A percentile compares a stretch with the other conserved stretches of the same genome.
phyloP scores from a whole-genome alignment of 1,140 invertebrate species.

The Hetaerina americana region DNA sequence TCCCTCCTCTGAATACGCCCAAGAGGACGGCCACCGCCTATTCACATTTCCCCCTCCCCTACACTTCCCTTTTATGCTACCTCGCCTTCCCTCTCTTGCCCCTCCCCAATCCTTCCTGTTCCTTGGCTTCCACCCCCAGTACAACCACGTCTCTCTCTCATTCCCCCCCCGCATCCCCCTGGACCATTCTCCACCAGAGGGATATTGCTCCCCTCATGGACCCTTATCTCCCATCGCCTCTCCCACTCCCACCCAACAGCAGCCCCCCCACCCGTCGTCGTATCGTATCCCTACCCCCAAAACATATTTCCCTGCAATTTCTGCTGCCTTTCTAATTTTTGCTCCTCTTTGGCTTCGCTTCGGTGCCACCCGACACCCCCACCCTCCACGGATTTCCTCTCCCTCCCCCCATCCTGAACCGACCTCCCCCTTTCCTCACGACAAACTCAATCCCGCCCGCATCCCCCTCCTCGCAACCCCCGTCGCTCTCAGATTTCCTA shows the following conservation, averaged over 20 bases:
- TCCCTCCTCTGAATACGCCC: not conserved
- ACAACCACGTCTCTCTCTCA: not conserved
- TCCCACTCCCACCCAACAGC: too few species aligned
- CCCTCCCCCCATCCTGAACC: not conserved
- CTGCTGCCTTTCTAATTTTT: not conserved
- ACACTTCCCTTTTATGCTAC: not conserved
- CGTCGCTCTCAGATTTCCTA: not conserved
- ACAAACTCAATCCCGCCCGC: too few species aligned
- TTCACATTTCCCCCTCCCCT: not conserved
- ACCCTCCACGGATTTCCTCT: not conserved
- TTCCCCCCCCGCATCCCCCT: not conserved
- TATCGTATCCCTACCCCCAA: too few species aligned
- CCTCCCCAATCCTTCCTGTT: not conserved
- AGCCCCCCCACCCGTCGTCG: too few species aligned
- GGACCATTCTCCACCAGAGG: not conserved
- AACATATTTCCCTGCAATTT: not conserved
- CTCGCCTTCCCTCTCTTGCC: not conserved
- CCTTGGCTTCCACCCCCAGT: too few species aligned
- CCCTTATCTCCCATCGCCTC: not conserved
- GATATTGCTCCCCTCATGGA: not conserved
- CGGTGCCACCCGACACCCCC: not conserved
- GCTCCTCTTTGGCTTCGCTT: not conserved
- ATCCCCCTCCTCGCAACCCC: not conserved
- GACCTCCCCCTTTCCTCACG: too few species aligned
- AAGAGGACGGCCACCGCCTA: not conserved